Conservation (phyloP, 2,113 vertebrate species). For the Silurus meridionalis region DNA sequence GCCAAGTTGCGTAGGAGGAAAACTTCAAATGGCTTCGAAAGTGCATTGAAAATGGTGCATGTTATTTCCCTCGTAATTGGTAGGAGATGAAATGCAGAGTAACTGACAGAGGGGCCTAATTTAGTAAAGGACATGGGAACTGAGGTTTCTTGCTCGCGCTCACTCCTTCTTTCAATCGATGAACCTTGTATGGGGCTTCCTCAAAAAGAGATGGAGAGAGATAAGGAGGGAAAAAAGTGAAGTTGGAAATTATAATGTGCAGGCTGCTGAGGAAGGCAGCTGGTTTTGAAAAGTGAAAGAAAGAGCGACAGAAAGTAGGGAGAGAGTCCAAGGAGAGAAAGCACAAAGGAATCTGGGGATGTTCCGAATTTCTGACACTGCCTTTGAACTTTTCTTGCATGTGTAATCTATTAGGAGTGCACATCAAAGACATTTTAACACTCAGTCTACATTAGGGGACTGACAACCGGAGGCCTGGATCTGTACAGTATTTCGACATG, state of each 20-base stretch:
- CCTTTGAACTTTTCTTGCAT: constrained; percentile 60
- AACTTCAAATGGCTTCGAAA: constrained; percentile 57
- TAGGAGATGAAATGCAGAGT: constrained; percentile 60
- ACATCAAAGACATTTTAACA: constrained; percentile 43
- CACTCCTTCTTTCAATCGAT: constrained; percentile 63
- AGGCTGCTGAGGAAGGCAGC: constrained; percentile 51
- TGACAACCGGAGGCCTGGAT: constrained; percentile 7
- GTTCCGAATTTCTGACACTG: constrained; percentile 52
- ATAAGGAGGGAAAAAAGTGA: neutral
- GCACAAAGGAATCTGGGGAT: constrained; percentile 56
- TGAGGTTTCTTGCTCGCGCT: constrained; percentile 36
- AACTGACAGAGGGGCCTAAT: constrained; percentile 62
- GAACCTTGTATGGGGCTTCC: constrained; percentile 47
- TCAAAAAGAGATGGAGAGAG: constrained; percentile 34
- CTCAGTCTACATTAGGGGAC: constrained; percentile 21
- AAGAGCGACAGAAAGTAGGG: neutral
- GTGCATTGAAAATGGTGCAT: constrained; percentile 45
- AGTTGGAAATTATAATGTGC: constrained; percentile 58
- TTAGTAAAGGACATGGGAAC: constrained; percentile 60
- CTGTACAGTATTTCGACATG: constrained; percentile 1
- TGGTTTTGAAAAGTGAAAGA: constrained; percentile 45
- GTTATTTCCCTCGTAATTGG: constrained; percentile 58
- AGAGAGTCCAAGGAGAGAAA: constrained; percentile 30
- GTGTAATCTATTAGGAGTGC: constrained; percentile 53
- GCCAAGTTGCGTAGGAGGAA: constrained; percentile 57